A percentile compares a stretch with the other conserved stretches of the same genome.
These are phyloP conservation scores for Tauraco erythrolophus DNA, from an alignment of 2,113 vertebrate species.

Conservation along the genomic window DNA sequence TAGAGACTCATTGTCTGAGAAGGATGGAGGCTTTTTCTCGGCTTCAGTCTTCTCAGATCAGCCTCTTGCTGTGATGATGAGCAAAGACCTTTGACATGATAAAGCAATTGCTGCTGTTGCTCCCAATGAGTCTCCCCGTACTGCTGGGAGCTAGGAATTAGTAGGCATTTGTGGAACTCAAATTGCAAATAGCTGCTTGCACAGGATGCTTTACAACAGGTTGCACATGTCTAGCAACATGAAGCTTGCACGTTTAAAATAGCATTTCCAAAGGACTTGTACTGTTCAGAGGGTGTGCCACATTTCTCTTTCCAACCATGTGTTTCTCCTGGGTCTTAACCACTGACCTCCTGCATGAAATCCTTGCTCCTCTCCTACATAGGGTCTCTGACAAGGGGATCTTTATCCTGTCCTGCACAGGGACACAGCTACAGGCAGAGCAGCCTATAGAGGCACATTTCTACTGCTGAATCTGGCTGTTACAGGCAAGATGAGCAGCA, in stretches of 20 bases:
- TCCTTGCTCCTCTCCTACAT: accelerated
- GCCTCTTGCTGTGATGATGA: accelerated
- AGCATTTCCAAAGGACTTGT: not conserved
- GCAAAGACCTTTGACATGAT: not conserved
- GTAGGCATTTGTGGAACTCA: not conserved
- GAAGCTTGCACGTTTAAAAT: not conserved
- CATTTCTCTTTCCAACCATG: not conserved
- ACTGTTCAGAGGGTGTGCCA: not conserved
- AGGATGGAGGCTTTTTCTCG: not conserved
- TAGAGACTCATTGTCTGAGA: not conserved
- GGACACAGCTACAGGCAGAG: not conserved
- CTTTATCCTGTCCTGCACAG: not conserved
- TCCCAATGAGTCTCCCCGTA: not conserved
- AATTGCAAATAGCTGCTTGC: not conserved
- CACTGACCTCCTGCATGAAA: not conserved
- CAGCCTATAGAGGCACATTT: not conserved
- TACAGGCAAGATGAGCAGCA: not conserved
- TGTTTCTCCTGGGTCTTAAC: not conserved
- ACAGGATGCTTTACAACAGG: not conserved
- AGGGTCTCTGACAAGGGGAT: too few relatives aligned
- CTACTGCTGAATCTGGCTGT: not conserved
- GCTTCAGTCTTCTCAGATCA: not conserved
- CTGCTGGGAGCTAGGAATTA: not conserved
- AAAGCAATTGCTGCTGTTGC: not conserved
- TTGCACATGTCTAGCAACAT: accelerated